A percentile compares a stretch with the other conserved stretches of the same genome.
Evolutionary conservation across 2,113 vertebrate genomes (phyloP).

Genomic region (Oryzias celebensis): DNA sequence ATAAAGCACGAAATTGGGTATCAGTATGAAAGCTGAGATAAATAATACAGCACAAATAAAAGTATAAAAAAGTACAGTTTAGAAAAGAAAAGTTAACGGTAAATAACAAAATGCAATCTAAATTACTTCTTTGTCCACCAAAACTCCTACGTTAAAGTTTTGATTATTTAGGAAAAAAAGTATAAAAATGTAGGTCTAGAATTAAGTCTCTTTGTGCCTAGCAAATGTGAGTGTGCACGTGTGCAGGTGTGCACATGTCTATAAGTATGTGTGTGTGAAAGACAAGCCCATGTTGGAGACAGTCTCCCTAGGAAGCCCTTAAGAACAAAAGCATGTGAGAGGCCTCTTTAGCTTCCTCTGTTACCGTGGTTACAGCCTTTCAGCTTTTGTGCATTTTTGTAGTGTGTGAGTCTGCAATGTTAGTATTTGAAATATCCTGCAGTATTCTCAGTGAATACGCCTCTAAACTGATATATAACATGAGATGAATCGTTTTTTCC

Average conservation of each 20-base stretch:
- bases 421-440: slow-evolving; percentile 20
- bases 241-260: slow-evolving; percentile 4
- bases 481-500: background rate
- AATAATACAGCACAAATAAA: too few species aligned
- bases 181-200: slow-evolving; percentile 54
- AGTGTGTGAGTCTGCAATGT: slow-evolving; percentile 28
- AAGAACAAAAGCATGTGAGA: slow-evolving; percentile 72
- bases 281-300: slow-evolving; percentile 50
- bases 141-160: slow-evolving; percentile 31
- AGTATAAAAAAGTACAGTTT: too few species aligned
- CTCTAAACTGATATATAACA: background rate
- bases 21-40: too few species aligned
- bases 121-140: slow-evolving; percentile 6
- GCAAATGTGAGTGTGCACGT: slow-evolving; percentile 1
- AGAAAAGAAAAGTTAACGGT: too few species aligned
- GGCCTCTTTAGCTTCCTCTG: slow-evolving; percentile 57
- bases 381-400: slow-evolving; percentile 47
- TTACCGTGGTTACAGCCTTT: slow-evolving; percentile 71
- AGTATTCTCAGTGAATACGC: background rate
- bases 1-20: too few species aligned
- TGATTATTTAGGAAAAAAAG: slow-evolving; percentile 65
- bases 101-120: too few species aligned
- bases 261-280: slow-evolving; percentile 16
- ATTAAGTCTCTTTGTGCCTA: slow-evolving; percentile 12
- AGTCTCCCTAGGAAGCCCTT: slow-evolving; percentile 63